Conservation (phyloP, 2,888 invertebrate genomes). For the Synergus gifuensis region DNA sequence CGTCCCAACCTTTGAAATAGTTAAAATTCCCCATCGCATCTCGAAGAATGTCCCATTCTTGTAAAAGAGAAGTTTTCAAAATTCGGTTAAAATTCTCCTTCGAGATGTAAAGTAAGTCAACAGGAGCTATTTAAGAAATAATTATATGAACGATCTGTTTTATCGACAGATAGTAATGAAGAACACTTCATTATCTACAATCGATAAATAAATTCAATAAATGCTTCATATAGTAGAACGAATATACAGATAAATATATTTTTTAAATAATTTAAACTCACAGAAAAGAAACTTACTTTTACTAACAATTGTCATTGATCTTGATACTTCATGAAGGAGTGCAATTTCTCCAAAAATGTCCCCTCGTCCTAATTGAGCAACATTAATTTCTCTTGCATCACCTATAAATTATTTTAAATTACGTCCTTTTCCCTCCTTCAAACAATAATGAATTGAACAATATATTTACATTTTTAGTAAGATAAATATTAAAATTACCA, state of each 20-base stretch:
- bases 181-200: too few species aligned
- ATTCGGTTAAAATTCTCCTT: constrained; percentile 83
- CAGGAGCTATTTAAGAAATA: constrained; percentile 75
- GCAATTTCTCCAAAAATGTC: constrained; percentile 85
- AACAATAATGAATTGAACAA: neutral
- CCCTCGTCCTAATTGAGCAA: constrained; percentile 80
- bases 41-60: constrained; percentile 82
- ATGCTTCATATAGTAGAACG: neutral
- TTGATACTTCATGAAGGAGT: constrained; percentile 81
- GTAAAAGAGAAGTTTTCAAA: constrained; percentile 80
- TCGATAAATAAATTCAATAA: too few species aligned
- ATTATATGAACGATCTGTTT: too few species aligned
- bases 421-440: constrained; percentile 35
- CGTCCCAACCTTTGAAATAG: constrained; percentile 83
- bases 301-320: constrained; percentile 82
- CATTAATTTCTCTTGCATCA: constrained; percentile 69
- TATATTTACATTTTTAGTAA: neutral
- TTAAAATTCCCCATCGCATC: constrained; percentile 82
- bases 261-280: neutral
- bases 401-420: constrained; percentile 53
- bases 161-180: too few species aligned
- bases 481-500: constrained; percentile 52
- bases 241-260: neutral
- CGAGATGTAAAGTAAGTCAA: constrained; percentile 83
- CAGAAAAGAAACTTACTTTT: constrained; percentile 61